Conservation (phyloP, 2,888 invertebrate genomes). For the Eupithecia tripunctaria region DNA sequence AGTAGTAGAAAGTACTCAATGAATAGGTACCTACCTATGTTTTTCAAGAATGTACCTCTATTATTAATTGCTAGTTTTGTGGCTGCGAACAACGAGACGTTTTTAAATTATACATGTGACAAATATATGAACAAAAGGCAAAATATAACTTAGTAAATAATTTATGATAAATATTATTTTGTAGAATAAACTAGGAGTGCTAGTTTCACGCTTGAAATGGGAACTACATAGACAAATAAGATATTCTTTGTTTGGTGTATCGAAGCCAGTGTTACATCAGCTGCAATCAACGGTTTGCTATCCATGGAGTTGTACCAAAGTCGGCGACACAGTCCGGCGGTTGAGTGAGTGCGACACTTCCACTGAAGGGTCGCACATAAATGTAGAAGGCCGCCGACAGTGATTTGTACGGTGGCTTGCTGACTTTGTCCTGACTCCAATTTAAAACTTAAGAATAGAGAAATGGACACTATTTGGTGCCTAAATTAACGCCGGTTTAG, state of each 20-base stretch:
- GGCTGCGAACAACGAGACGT: background rate
- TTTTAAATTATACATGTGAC: background rate
- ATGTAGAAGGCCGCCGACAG: background rate
- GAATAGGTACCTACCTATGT: background rate
- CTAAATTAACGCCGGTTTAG: background rate
- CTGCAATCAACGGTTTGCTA: background rate
- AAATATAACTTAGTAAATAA: slow-evolving; percentile 2
- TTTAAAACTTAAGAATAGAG: background rate
- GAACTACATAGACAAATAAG: background rate
- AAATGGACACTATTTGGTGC: background rate
- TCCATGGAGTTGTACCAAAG: background rate
- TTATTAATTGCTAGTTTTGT: background rate
- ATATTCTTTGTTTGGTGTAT: background rate
- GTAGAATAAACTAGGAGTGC: background rate
- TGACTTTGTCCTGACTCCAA: background rate
- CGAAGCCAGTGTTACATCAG: background rate
- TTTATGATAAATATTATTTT: background rate
- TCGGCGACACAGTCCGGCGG: background rate
- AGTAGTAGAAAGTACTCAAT: background rate
- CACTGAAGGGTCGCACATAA: no score
- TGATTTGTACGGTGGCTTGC: background rate
- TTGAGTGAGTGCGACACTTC: background rate
- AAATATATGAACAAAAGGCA: background rate
- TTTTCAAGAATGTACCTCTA: background rate
- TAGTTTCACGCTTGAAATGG: background rate